Conservation (phyloP, 2,888 invertebrate genomes). For the Escarpia spicata region DNA sequence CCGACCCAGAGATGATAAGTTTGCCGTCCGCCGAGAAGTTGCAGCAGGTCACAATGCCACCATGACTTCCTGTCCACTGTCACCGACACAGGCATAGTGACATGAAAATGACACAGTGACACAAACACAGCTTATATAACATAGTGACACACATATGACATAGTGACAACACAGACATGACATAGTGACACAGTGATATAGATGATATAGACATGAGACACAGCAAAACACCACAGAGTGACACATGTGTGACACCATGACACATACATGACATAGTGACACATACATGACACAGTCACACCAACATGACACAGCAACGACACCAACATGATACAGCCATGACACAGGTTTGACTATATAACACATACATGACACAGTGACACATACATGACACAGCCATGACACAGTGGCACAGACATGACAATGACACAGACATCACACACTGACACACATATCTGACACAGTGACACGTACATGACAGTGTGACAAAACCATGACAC, state of each 20-base stretch:
- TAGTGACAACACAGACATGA: neutral
- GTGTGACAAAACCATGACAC: neutral
- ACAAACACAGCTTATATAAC: no score
- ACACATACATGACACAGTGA: no score
- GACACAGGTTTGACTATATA: no score
- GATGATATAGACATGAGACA: neutral
- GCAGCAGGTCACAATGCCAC: conserved; percentile 59
- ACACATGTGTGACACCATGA: no score
- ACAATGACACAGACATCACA: neutral
- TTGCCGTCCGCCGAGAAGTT: conserved; percentile 57
- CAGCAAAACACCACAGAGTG: no score
- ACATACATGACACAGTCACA: neutral
- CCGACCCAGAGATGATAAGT: conserved; percentile 56
- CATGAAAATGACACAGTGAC: no score
- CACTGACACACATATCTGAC: no score
- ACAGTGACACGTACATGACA: no score
- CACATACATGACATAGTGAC: no score
- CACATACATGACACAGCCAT: no score
- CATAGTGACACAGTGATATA: neutral
- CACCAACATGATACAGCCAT: no score
- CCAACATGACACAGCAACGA: no score
- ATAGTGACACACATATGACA: neutral
- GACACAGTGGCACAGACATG: neutral
- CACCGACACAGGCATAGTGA: conserved; percentile 21
- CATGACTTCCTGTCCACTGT: conserved; percentile 59